phyloP scores from a whole-genome alignment of 2,888 invertebrate species.

The Linnaemya vulpina region DNA sequence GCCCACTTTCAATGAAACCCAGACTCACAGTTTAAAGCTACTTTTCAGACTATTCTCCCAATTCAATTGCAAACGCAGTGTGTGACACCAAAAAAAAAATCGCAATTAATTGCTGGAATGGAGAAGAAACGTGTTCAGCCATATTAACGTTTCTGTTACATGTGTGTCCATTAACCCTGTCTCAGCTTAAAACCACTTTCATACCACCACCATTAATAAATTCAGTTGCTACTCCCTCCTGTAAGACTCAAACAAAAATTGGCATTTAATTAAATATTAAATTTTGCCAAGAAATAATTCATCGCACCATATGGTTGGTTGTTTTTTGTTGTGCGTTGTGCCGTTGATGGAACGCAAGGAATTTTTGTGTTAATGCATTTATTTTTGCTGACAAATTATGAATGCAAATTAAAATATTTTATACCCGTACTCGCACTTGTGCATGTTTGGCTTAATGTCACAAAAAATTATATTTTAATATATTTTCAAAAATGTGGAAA shows the following conservation, averaged over 20 bases:
- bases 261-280: slow-evolving; percentile 7
- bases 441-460: too few species aligned
- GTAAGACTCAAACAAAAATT: slow-evolving; percentile 4
- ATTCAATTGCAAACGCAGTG: neutral
- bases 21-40: too few species aligned
- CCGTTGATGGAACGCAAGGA: neutral
- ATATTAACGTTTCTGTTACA: slow-evolving; percentile 47
- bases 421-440: too few species aligned
- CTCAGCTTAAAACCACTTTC: neutral
- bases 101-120: neutral
- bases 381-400: neutral
- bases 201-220: slow-evolving; percentile 9
- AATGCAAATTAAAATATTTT: neutral
- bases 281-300: slow-evolving; percentile 1
- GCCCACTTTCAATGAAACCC: too few species aligned
- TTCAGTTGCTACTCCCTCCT: neutral
- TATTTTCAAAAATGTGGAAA: too few species aligned
- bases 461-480: too few species aligned
- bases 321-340: neutral
- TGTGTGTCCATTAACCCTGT: slow-evolving; percentile 16
- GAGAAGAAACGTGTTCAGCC: slow-evolving; percentile 44
- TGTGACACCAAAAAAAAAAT: slow-evolving; percentile 19
- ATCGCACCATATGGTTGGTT: slow-evolving; percentile 4
- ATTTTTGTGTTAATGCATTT: neutral
- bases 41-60: neutral